phyloP scores from a whole-genome alignment of 2,797 vertebrate species.

The Centroberyx gerrardi region DNA sequence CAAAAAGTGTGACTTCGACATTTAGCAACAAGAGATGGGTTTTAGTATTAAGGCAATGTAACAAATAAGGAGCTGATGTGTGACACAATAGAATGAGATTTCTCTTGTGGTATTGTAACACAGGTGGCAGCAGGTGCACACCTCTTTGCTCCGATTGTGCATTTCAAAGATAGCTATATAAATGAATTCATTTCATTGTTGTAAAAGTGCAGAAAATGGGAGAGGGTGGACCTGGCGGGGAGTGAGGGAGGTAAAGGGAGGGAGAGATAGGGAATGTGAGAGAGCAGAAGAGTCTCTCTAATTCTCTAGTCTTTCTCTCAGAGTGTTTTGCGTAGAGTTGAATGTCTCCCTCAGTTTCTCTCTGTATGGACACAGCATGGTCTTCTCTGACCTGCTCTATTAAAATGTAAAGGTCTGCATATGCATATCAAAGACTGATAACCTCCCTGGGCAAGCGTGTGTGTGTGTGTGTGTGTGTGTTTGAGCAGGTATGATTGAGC shows the following conservation, averaged over 20 bases:
- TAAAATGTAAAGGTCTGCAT: not conserved
- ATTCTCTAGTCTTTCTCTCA: not conserved
- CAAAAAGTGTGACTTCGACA: too few species aligned
- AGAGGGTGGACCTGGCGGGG: not conserved
- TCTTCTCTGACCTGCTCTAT: not conserved
- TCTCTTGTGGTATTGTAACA: too few species aligned
- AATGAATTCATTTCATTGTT: slow-evolving; percentile 1
- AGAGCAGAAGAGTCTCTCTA: too few species aligned
- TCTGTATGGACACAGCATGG: not conserved
- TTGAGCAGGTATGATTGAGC: not conserved
- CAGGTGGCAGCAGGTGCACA: too few species aligned
- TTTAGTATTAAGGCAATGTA: too few species aligned
- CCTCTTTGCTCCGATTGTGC: not conserved
- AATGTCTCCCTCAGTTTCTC: not conserved
- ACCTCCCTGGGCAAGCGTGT: too few species aligned
- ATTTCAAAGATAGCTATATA: not conserved
- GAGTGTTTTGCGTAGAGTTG: not conserved
- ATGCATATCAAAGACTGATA: slow-evolving; percentile 15
- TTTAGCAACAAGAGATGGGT: too few species aligned
- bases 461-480: slow-evolving; percentile 1
- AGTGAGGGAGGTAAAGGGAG: not conserved
- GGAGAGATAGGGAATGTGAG: not conserved
- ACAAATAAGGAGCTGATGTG: too few species aligned
- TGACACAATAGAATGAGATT: too few species aligned
- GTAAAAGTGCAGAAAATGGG: not conserved